Evolutionary conservation across 2,888 invertebrate genomes (phyloP).

Genomic region (Pecten maximus): DNA sequence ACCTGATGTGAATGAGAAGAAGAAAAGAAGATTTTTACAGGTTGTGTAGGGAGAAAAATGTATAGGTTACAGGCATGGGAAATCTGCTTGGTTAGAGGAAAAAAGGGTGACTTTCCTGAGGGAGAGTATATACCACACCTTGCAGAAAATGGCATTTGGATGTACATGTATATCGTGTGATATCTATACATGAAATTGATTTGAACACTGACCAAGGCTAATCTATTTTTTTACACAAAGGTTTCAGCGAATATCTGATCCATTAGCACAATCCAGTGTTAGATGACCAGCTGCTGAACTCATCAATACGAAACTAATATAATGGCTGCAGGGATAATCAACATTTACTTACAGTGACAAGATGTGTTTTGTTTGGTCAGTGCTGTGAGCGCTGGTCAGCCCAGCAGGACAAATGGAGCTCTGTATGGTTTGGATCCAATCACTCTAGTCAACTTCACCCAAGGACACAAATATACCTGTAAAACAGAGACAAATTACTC

Average conservation of each 20-base stretch:
- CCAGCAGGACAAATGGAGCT: conserved; percentile 3
- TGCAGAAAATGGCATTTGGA: no score
- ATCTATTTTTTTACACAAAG: neutral
- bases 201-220: neutral
- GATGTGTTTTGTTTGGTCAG: neutral
- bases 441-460: neutral
- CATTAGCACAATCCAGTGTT: neutral
- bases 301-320: neutral
- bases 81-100: no score
- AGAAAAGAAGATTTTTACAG: no score
- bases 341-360: neutral
- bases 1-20: neutral
- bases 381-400: neutral
- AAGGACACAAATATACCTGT: neutral
- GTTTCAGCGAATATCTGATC: neutral
- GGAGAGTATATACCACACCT: no score
- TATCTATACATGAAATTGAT: neutral
- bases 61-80: no score
- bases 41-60: no score
- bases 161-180: neutral
- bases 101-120: no score
- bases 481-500: neutral
- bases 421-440: neutral
- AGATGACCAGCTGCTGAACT: neutral
- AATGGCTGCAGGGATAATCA: neutral